These are phyloP conservation scores for Ptychochromis oligacanthus DNA, from an alignment of 2,113 vertebrate genomes.

Conservation along the genomic window DNA sequence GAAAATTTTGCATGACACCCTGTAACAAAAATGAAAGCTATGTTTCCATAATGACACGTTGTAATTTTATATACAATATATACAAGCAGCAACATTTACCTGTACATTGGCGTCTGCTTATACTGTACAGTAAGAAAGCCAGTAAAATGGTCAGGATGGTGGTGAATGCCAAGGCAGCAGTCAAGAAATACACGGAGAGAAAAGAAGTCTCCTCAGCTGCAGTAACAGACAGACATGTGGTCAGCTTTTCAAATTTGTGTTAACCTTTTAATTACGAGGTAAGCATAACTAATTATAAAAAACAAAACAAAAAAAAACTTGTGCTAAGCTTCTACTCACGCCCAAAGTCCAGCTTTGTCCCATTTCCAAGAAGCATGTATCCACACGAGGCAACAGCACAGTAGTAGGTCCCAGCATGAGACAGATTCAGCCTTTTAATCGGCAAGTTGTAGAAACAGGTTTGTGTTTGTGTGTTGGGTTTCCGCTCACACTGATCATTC, in stretches of 20 bases:
- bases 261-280: neutral
- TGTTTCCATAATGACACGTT: neutral
- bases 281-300: neutral
- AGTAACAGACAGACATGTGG: neutral
- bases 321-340: neutral
- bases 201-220: neutral
- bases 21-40: neutral
- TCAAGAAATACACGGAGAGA: neutral
- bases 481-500: neutral
- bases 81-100: neutral
- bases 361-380: slow-evolving; percentile 1
- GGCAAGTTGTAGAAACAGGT: slow-evolving; percentile 51
- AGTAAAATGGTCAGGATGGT: neutral
- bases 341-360: neutral
- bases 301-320: rapidly evolving
- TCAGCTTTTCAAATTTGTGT: neutral
- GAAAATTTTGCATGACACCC: neutral
- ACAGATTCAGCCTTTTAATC: neutral
- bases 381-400: slow-evolving; percentile 50
- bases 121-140: neutral
- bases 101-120: rapidly evolving
- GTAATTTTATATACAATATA: neutral
- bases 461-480: neutral
- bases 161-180: neutral
- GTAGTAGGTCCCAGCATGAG: neutral